Conservation (phyloP, 2,888 invertebrate species). For the Fragum fragum region DNA sequence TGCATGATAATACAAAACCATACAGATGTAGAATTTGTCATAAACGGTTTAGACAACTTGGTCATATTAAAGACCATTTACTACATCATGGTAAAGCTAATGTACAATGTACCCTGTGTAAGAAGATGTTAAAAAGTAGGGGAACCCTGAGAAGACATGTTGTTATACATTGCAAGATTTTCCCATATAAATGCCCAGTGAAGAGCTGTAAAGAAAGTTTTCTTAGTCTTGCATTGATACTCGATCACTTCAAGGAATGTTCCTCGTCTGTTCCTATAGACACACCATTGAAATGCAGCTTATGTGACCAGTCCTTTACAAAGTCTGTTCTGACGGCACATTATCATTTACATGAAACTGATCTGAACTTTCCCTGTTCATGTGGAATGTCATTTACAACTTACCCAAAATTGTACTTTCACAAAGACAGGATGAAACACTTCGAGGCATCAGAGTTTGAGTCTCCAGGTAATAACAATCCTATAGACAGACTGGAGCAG, state of each 20-base stretch:
- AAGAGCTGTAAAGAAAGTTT: conserved; percentile 24
- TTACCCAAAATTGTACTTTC: conserved; percentile 32
- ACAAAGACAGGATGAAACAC: conserved; percentile 37
- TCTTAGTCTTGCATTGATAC: conserved; percentile 4
- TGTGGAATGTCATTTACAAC: conserved; percentile 19
- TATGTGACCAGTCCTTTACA: conserved; percentile 25
- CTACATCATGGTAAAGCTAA: conserved; percentile 33
- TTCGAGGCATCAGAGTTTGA: conserved; percentile 30
- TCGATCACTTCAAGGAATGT: conserved; percentile 18
- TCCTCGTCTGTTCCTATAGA: neutral
- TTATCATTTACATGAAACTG: conserved; percentile 36
- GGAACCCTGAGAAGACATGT: conserved; percentile 28
- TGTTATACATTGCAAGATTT: conserved; percentile 34
- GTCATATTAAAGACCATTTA: conserved; percentile 54
- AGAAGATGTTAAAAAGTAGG: conserved; percentile 30
- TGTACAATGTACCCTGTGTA: conserved; percentile 41
- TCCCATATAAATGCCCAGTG: conserved; percentile 44
- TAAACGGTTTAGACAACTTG: conserved; percentile 50
- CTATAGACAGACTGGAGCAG: neutral
- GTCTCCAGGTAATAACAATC: neutral
- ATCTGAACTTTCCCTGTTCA: conserved; percentile 35
- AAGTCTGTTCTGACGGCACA: neutral
- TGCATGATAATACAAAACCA: conserved; percentile 51
- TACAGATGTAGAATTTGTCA: conserved; percentile 51
- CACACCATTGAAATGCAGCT: conserved; percentile 16